A percentile compares a stretch with the other conserved stretches of the same genome.
Evolutionary conservation across 1,140 invertebrate species (phyloP).

Genomic region (Brachionus calyciflorus): DNA sequence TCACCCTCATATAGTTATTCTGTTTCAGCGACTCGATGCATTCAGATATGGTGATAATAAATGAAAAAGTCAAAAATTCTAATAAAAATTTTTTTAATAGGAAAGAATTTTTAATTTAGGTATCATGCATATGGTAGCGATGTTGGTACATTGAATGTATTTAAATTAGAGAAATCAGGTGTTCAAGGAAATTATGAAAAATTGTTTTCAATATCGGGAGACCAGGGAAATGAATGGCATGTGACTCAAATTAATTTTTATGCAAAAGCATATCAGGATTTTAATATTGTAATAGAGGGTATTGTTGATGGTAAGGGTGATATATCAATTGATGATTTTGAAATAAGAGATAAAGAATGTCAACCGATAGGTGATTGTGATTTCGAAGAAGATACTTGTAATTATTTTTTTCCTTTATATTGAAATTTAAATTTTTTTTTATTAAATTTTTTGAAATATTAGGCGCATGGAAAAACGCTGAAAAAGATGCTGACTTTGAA

Average conservation of each 20-base stretch:
- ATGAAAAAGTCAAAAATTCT: too few relatives aligned
- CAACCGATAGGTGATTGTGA: slow-evolving; percentile 49
- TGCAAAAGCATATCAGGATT: slow-evolving; percentile 7
- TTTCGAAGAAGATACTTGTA: slow-evolving; percentile 51
- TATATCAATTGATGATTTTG: slow-evolving; percentile 56
- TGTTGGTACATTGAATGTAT: slow-evolving; percentile 52
- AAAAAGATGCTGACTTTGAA: slow-evolving; percentile 46
- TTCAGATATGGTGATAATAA: too few relatives aligned
- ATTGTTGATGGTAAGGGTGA: slow-evolving; percentile 49
- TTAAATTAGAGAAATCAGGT: slow-evolving; percentile 32
- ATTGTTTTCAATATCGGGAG: slow-evolving; percentile 51
- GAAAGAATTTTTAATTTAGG: too few relatives aligned
- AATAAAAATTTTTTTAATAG: too few relatives aligned
- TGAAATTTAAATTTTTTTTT: neutral
- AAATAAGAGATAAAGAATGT: slow-evolving; percentile 8
- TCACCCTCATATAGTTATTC: slow-evolving; percentile 1
- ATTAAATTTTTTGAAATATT: neutral
- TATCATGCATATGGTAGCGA: slow-evolving; percentile 70
- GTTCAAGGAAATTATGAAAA: slow-evolving; percentile 48
- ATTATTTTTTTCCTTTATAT: neutral
- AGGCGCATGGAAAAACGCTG: slow-evolving; percentile 49
- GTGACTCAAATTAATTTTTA: slow-evolving; percentile 50
- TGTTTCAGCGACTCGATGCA: neutral
- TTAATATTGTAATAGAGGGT: slow-evolving; percentile 47
- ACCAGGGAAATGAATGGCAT: slow-evolving; percentile 53